Percentiles rank a stretch among this genome's conserved stretches.
Evolutionary conservation across 1,140 invertebrate species (phyloP).

Genomic region (Drosophila eugracilis): DNA sequence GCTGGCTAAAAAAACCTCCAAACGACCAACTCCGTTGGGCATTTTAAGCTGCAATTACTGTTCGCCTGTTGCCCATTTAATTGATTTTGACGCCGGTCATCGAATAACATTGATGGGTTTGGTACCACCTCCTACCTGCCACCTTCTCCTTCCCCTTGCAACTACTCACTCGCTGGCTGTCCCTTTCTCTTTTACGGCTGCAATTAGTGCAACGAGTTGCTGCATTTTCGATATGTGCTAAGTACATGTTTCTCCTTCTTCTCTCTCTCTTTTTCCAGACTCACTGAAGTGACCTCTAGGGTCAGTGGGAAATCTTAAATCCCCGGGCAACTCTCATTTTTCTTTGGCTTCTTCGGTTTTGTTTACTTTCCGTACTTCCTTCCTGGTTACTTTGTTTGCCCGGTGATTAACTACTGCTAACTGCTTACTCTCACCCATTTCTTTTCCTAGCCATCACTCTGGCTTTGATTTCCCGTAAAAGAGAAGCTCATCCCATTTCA

Average conservation of each 20-base stretch:
- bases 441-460: constrained; percentile 2
- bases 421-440: constrained; percentile 13
- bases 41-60: constrained; percentile 74
- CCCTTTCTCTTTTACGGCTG: constrained; percentile 20
- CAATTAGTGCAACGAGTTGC: constrained; percentile 66
- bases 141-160: background rate
- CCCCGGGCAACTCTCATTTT: constrained; percentile 35
- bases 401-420: constrained; percentile 72
- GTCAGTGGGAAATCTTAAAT: constrained; percentile 33
- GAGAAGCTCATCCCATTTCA: constrained; percentile 14
- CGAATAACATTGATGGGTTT: constrained; percentile 23
- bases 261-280: background rate
- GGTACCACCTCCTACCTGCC: background rate
- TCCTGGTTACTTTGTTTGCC: constrained; percentile 57
- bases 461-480: constrained; percentile 41
- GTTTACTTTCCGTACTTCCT: constrained; percentile 46
- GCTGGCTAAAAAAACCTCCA: background rate
- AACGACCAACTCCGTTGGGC: background rate
- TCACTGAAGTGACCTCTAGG: constrained; percentile 13
- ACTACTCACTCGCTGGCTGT: background rate
- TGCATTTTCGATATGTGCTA: constrained; percentile 61
- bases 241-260: constrained; percentile 23
- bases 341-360: constrained; percentile 21
- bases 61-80: constrained; percentile 79
- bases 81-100: constrained; percentile 80